Evolutionary conservation across 2,113 vertebrate species (phyloP).

Genomic region (Shinisaurus crocodilurus): DNA sequence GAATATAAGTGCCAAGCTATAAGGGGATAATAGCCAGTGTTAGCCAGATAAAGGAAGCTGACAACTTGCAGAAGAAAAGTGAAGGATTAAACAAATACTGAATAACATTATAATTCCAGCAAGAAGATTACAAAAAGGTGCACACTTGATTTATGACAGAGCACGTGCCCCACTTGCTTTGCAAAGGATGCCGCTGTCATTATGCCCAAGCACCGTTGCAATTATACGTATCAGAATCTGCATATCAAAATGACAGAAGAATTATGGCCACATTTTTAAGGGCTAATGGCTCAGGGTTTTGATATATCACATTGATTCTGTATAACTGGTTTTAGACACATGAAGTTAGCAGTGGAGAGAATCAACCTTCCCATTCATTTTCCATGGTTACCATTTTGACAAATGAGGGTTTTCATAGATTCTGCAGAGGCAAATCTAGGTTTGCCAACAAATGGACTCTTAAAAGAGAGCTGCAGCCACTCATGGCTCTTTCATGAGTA

Average conservation of each 20-base stretch:
- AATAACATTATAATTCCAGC: background rate
- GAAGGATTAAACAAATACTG: background rate
- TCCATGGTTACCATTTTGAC: background rate
- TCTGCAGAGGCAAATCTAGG: too few species aligned
- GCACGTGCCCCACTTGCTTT: background rate
- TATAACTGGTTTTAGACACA: background rate
- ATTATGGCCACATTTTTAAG: background rate
- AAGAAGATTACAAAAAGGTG: background rate
- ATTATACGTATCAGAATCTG: background rate
- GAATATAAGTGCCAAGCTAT: background rate
- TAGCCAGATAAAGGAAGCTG: background rate
- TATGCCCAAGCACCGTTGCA: background rate
- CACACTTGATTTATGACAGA: background rate
- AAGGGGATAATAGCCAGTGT: background rate
- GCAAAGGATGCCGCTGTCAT: background rate
- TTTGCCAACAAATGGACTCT: background rate
- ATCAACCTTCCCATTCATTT: background rate
- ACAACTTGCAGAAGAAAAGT: background rate
- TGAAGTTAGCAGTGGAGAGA: background rate
- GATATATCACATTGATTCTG: background rate
- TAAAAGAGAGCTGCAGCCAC: background rate
- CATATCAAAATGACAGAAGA: background rate
- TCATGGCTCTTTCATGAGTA: background rate
- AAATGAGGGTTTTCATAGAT: background rate
- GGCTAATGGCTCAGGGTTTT: background rate